These are phyloP conservation scores for Pangasius mekongensis DNA, from an alignment of 2,797 vertebrate species.

Conservation along the genomic window DNA sequence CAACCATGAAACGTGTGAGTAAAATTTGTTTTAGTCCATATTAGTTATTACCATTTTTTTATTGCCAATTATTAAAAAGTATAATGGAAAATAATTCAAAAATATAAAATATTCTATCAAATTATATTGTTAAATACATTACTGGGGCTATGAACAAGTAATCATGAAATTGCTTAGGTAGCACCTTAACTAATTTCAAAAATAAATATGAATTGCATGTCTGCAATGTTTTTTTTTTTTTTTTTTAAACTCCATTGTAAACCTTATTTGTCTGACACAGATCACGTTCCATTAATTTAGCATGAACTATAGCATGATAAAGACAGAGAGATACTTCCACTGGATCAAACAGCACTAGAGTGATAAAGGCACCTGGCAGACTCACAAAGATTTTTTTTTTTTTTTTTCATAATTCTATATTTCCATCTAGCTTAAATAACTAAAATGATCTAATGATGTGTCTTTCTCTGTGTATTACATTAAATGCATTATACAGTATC, in stretches of 20 bases:
- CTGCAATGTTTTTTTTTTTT: neutral
- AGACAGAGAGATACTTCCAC: neutral
- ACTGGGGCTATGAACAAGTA: neutral
- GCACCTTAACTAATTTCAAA: neutral
- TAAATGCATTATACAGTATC: slow-evolving; percentile 23
- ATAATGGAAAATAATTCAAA: slow-evolving; percentile 9
- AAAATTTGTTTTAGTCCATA: neutral
- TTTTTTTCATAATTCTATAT: slow-evolving; percentile 41
- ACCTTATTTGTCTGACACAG: neutral
- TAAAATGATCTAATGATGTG: slow-evolving; percentile 27
- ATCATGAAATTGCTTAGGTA: neutral
- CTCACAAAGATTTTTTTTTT: neutral
- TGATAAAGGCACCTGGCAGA: slow-evolving; percentile 5
- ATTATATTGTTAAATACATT: neutral
- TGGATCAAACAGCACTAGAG: neutral
- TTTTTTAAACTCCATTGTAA: neutral
- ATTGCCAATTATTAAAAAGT: neutral
- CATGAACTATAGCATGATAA: neutral
- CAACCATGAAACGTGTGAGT: neutral
- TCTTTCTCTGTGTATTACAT: neutral
- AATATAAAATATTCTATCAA: slow-evolving; percentile 1
- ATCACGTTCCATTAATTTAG: neutral
- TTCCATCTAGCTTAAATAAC: slow-evolving; percentile 42
- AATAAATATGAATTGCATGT: slow-evolving; percentile 11
- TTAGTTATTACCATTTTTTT: neutral